Evolutionary conservation across 2,888 invertebrate species (phyloP), one percentile per base, ranked within the genome.

Genomic region (Galerucella pusilla): DNA sequence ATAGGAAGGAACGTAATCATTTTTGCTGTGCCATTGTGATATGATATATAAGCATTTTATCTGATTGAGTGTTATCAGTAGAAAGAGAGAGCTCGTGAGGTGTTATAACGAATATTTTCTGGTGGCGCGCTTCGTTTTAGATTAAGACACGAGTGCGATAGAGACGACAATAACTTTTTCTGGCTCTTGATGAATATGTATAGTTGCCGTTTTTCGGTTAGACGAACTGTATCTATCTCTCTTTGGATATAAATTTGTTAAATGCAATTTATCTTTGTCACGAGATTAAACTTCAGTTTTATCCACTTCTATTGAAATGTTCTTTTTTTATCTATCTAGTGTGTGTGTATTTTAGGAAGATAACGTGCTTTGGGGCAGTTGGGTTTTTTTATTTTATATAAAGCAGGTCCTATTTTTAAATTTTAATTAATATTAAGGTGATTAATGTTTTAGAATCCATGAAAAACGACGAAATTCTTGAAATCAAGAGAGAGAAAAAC

Each of bases 1-100:
- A 85, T 85, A 86, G 87, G 87, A 87, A 87, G 86, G 87, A 87
- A 87, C 87, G 86, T 87, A 87, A 87, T 87, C 87, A 87, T 87
- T 87, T 87, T 87, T 86, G 87, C 85, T 84, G 84, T 84, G 86
- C 86, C 85, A 86, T 87, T 87, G 87, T 87, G 86, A 85, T 86
- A 84, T 87, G 87, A 87, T 87, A 86, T 87, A 87, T 86, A 86
- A 85, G 81, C 81, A 79, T 77, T 75, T 75, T 83, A 84, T 84
- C 84, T 83, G 84, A 84, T 84, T 75, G 77, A 70, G 79, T 83
- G 57, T 83, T 84, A 84, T 84, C 84, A 80, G 49, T 5, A 12
- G 49, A 49, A 2, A 49, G 49, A 49, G 49, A 82, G 82, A 57
- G 10, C 81, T 81, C 81, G 81, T 79, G 81, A 82, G 83, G 82